Evolutionary conservation across 2,113 vertebrate genomes (phyloP).

Genomic region (Mellivora capensis): DNA sequence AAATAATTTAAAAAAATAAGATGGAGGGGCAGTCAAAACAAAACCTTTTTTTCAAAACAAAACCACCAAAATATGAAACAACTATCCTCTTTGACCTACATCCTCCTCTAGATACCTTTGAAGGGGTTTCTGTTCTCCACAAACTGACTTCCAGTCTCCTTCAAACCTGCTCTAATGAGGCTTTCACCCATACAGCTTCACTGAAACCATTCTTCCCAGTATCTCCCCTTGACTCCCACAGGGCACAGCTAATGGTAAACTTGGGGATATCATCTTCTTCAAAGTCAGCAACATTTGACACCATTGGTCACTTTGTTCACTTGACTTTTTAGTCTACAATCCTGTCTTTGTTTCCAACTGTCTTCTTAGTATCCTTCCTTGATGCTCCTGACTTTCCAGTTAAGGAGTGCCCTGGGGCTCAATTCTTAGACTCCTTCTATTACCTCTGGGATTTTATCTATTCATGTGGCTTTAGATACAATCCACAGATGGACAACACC

Average conservation of each 20-base stretch:
- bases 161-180: neutral
- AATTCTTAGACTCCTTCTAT: neutral
- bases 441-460: neutral
- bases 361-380: neutral
- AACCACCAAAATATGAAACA: neutral
- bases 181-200: neutral
- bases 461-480: neutral
- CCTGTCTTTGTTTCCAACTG: neutral
- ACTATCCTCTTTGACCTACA: neutral
- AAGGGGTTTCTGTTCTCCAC: neutral
- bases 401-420: neutral
- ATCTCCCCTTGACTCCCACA: neutral
- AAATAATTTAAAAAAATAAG: too few relatives aligned
- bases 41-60: neutral
- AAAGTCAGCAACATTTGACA: neutral
- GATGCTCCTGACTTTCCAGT: neutral
- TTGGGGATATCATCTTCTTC: neutral
- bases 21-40: neutral
- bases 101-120: neutral
- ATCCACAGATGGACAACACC: neutral
- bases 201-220: neutral
- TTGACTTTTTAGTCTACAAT: neutral
- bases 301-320: too few relatives aligned
- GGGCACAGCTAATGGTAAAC: neutral
- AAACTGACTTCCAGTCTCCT: neutral